Conservation (phyloP, 2,113 vertebrate species). For the Rhegmatorhina hoffmannsi region DNA sequence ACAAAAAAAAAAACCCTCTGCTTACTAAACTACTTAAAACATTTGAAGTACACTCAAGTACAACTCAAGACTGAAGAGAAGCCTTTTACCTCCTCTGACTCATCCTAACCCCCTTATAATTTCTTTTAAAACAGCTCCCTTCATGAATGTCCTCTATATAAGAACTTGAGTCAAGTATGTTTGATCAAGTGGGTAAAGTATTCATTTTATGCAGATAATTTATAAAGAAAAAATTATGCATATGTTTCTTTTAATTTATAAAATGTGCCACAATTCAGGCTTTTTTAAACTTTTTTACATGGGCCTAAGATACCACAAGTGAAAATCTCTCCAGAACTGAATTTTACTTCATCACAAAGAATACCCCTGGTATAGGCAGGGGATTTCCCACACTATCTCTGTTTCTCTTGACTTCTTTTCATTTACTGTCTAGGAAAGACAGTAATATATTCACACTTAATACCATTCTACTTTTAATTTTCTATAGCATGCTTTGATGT, state of each 20-base stretch:
- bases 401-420: not conserved
- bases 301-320: not conserved
- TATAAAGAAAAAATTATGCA: not conserved
- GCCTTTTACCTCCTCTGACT: not conserved
- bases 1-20: too few species aligned
- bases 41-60: not conserved
- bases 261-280: not conserved
- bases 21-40: not conserved
- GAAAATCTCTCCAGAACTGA: slow-evolving; percentile 25
- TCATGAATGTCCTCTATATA: not conserved
- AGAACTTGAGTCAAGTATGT: not conserved
- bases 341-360: slow-evolving; percentile 29
- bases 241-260: not conserved
- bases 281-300: not conserved
- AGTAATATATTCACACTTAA: not conserved
- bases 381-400: not conserved
- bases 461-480: not conserved
- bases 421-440: not conserved
- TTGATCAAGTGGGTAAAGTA: not conserved
- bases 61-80: not conserved
- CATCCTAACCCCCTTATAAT: not conserved
- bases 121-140: not conserved
- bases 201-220: not conserved
- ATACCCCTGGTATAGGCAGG: not conserved
- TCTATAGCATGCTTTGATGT: not conserved